A percentile compares a stretch with the other conserved stretches of the same genome.
phyloP scores from a whole-genome alignment of 2,113 vertebrate species.

The Fukomys damarensis region DNA sequence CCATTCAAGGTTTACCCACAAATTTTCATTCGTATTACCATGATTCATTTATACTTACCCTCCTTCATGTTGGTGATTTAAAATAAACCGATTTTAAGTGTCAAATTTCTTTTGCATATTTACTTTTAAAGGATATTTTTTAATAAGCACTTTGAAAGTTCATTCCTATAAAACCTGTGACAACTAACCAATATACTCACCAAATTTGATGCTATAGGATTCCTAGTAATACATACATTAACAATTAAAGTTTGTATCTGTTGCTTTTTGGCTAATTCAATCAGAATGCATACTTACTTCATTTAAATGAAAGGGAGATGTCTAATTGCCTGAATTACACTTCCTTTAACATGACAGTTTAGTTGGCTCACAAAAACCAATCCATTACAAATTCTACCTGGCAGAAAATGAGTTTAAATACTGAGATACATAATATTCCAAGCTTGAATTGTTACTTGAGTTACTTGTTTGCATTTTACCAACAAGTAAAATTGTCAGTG shows the following conservation, averaged over 20 bases:
- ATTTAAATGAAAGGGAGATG: not conserved
- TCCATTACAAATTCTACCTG: not conserved
- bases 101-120: not conserved
- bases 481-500: not conserved
- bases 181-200: not conserved
- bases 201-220: not conserved
- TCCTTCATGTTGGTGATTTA: not conserved
- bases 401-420: not conserved
- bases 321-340: not conserved
- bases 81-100: slow-evolving; percentile 8
- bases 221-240: not conserved
- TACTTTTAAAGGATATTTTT: slow-evolving; percentile 32
- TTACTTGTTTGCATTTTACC: not conserved
- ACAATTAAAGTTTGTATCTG: not conserved
- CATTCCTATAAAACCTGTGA: slow-evolving; percentile 50
- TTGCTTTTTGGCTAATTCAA: not conserved
- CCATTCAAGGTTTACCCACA: not conserved
- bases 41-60: slow-evolving; percentile 64
- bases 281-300: not conserved
- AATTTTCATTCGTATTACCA: not conserved
- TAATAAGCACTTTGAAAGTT: not conserved
- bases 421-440: not conserved
- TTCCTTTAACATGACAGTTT: not conserved
- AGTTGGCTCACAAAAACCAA: not conserved
- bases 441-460: not conserved